Evolutionary conservation across 2,888 invertebrate genomes (phyloP), one percentile per base, ranked within the genome.

Genomic region (Xanthorhoe designata): DNA sequence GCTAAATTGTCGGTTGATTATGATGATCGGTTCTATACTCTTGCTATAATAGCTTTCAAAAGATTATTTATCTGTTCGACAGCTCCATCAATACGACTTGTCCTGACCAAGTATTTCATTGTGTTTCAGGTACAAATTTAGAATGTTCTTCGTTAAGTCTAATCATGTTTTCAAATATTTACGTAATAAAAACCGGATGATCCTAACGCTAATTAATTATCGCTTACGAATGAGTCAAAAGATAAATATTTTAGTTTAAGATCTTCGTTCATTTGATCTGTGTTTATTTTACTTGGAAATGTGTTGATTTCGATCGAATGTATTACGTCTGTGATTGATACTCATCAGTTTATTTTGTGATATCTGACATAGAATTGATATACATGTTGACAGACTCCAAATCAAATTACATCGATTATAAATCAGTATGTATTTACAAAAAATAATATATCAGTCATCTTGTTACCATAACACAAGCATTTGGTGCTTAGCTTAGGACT

Each of bases 131-230:
- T 24, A 24, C 4, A 24, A 24, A 3, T 3, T 24, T 24, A 24
- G 4, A 24, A 24, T 24, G 2, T 24, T 24, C 35, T 35, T 35
- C 35, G 35, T 35, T 24, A 24, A 42, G 45, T 45, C n/a, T n/a
- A n/a, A 55, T 54, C 56, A 17, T 64, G 61, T 66, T 67, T 66
- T 57, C 7, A 61, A 61, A 64, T 56, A 67, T 71, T 66, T 59
- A n/a, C 63, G 63, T 59, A 64, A 66, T 64, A 10, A 42, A 13
- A 42, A 13, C 32, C 32, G 13, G 38, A 42, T 42, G 13, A 42
- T 42, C 38, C 38, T 42, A 42, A 13, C 13, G 38, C 38, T 42
- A 13, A 42, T 42, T 38, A 59, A 50, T 45, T 53, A 61, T 47
- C 53, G 60, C 18, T 35, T 54, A 32, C 47, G 29, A 52, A 42